These are phyloP conservation scores for Folsomia manolachei DNA, from an alignment of 2,888 invertebrate genomes.

Conservation along the genomic window DNA sequence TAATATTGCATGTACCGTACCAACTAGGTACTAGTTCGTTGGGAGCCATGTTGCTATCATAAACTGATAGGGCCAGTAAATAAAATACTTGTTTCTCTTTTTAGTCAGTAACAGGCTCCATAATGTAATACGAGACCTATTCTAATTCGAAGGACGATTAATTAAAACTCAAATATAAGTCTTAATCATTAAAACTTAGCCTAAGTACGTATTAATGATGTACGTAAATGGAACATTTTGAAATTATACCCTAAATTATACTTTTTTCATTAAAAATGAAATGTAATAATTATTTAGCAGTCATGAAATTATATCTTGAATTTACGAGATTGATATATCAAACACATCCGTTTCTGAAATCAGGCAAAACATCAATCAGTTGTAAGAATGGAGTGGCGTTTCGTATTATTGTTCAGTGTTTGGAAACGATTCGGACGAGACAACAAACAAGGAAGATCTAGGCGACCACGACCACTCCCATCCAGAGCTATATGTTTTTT, in stretches of 20 bases:
- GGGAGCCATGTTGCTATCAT: neutral
- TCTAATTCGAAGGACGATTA: neutral
- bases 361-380: constrained; percentile 31
- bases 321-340: neutral
- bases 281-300: neutral
- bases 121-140: no score
- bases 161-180: neutral
- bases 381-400: constrained; percentile 26
- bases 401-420: constrained; percentile 13
- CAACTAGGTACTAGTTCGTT: no score
- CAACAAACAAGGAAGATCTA: neutral
- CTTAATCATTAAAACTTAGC: neutral
- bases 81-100: neutral
- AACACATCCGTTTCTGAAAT: neutral
- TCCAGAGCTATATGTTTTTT: neutral
- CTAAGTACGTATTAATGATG: neutral
- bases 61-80: neutral
- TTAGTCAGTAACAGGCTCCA: no score
- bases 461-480: neutral
- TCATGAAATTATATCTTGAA: neutral
- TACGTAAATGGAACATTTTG: neutral
- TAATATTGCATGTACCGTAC: neutral
- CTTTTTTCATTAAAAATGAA: neutral
- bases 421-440: constrained; percentile 10
- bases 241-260: neutral